Evolutionary conservation across 64 coral and sea anemone species (phyloP), one percentile per base, ranked within the genome.

Genomic region (Platygyra sinensis): DNA sequence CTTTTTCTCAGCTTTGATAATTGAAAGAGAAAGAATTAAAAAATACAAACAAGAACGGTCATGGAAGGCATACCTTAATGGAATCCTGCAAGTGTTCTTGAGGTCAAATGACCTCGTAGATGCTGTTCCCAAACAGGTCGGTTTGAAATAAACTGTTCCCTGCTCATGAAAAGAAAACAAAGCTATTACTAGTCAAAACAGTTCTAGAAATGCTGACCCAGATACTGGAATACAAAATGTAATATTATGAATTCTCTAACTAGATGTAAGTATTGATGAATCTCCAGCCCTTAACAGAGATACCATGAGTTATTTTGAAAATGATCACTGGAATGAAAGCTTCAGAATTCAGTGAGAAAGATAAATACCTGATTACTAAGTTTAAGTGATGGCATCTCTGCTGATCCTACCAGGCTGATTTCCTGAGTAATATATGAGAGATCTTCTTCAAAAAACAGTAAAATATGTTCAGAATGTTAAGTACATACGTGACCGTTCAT

Each of bases 121-220:
- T 29, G 87, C 73, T 62, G 93, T 98, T 18, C 96, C 93, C 51
- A 90, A 65, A 82, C 96, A 98, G 0, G 96, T 98, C 15, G 96
- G 93, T 76, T 95, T 98, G 80, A 98, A 98, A 74, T 93, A 98
- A 17, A 97, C 77, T 10, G 91, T 97, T 82, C 95, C 95, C 95
- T 97, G 76, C 14, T 46, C 42, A 46, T 46, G 42, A 49, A 83
- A 32, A 76, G 60, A 52, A 52, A 75, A 52, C 22, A 87, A 74
- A 18, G 10, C 7, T 15, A 57, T 15, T 16, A 57, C 54, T 57
- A 10, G 54, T 57, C 1, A 57, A 12, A 14, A 57, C 10, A 57
- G 0, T 16, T 15, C 54, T 57, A 46, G 42, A 46, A 46, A 46
- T 46, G 42, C 0, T 46, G 42, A 5, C 42, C 42, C 42, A 46